Conservation (phyloP, 1,140 invertebrate genomes). For the Armadillidium nasatum region DNA sequence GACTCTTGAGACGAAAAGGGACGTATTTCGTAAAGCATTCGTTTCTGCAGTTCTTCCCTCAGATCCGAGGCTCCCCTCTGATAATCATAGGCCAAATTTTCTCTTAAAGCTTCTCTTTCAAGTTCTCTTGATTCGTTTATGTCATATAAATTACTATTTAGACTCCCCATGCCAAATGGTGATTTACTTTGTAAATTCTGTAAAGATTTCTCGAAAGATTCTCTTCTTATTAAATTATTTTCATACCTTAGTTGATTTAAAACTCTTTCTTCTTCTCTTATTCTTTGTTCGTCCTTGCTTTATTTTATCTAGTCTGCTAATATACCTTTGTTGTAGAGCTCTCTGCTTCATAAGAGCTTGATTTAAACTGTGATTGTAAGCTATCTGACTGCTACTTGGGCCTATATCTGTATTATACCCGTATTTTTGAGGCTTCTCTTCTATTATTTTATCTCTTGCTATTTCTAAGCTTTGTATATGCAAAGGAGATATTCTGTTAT, state of each 20-base stretch:
- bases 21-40: not conserved
- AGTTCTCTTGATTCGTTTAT: not conserved
- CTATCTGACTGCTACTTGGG: not conserved
- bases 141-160: constrained; percentile 1
- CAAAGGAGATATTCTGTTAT: not conserved
- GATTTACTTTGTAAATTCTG: too few relatives aligned
- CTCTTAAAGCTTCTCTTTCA: not conserved
- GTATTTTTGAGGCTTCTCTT: not conserved
- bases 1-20: not conserved
- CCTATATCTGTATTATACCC: not conserved
- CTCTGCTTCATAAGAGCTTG: not conserved
- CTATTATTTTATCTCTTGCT: not conserved
- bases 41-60: not conserved
- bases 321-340: not conserved
- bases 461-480: not conserved
- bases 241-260: not conserved
- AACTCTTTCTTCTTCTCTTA: not conserved
- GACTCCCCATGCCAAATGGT: too few relatives aligned
- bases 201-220: not conserved
- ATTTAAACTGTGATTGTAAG: constrained; percentile 5
- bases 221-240: not conserved
- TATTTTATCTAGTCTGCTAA: not conserved
- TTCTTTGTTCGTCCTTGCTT: constrained; percentile 1
- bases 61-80: not conserved
- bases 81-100: not conserved